Evolutionary conservation across 2,113 vertebrate species (phyloP).

Genomic region (Steatornis caripensis): DNA sequence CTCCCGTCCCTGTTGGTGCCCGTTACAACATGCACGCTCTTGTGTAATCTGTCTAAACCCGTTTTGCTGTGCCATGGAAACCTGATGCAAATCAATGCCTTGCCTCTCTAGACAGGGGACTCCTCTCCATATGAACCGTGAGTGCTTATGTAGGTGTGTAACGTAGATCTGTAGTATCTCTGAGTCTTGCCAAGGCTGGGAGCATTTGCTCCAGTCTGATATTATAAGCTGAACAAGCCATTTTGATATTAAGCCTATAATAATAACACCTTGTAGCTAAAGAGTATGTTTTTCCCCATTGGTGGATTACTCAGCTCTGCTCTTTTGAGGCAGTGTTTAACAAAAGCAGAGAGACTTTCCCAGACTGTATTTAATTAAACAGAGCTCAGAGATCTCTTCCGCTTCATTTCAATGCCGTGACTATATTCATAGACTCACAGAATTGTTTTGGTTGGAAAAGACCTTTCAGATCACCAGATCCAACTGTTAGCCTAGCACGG

Average conservation of each 20-base stretch:
- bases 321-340: slow-evolving; percentile 31
- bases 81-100: background rate
- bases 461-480: no score
- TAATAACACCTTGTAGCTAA: slow-evolving; percentile 41
- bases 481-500: no score
- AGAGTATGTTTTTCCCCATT: background rate
- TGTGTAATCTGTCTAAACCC: background rate
- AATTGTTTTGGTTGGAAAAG: no score
- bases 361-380: slow-evolving; percentile 43
- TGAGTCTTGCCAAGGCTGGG: background rate
- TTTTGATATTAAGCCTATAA: slow-evolving; percentile 50
- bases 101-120: background rate
- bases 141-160: background rate
- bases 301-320: slow-evolving; percentile 35
- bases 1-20: background rate
- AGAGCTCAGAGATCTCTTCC: background rate
- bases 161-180: background rate
- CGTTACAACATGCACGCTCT: background rate
- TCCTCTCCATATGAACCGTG: background rate
- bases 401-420: background rate
- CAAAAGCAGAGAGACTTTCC: slow-evolving; percentile 34
- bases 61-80: background rate
- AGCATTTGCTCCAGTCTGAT: background rate
- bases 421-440: background rate
- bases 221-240: background rate